phyloP scores from a whole-genome alignment of 2,888 invertebrate species.

The Timandra comae region DNA sequence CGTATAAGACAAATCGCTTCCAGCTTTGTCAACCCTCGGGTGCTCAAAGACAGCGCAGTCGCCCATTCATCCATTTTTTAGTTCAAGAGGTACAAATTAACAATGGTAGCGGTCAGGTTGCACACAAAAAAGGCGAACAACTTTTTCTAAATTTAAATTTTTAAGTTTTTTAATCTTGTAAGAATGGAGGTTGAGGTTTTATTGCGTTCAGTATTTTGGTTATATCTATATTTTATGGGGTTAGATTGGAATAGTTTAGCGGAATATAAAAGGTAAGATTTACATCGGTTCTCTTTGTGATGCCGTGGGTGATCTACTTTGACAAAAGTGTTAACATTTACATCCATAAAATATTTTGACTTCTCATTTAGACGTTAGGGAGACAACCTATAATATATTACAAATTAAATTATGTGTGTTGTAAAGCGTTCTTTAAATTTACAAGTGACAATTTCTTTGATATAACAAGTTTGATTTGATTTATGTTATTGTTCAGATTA shows the following conservation, averaged over 20 bases:
- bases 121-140: slow-evolving; percentile 48
- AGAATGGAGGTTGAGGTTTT: slow-evolving; percentile 57
- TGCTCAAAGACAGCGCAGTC: slow-evolving; percentile 46
- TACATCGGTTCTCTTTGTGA: slow-evolving; percentile 63
- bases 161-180: slow-evolving; percentile 35
- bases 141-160: slow-evolving; percentile 47
- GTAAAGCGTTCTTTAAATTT: too few relatives aligned
- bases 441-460: too few relatives aligned
- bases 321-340: slow-evolving; percentile 73
- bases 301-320: slow-evolving; percentile 60
- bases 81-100: slow-evolving; percentile 54
- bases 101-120: slow-evolving; percentile 69
- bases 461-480: too few relatives aligned
- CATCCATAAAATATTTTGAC: slow-evolving; percentile 74
- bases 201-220: slow-evolving; percentile 60
- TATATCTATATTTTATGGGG: slow-evolving; percentile 67
- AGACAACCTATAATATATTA: too few relatives aligned
- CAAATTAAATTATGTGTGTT: too few relatives aligned
- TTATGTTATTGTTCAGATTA: too few relatives aligned
- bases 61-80: slow-evolving; percentile 68
- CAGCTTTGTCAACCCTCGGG: slow-evolving; percentile 64
- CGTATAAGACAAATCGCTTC: slow-evolving; percentile 68
- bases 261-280: slow-evolving; percentile 56
- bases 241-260: slow-evolving; percentile 44
- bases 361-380: too few relatives aligned